These are phyloP conservation scores for Pipistrellus pygmaeus DNA, from an alignment of 2,797 vertebrate genomes.

Conservation along the genomic window DNA sequence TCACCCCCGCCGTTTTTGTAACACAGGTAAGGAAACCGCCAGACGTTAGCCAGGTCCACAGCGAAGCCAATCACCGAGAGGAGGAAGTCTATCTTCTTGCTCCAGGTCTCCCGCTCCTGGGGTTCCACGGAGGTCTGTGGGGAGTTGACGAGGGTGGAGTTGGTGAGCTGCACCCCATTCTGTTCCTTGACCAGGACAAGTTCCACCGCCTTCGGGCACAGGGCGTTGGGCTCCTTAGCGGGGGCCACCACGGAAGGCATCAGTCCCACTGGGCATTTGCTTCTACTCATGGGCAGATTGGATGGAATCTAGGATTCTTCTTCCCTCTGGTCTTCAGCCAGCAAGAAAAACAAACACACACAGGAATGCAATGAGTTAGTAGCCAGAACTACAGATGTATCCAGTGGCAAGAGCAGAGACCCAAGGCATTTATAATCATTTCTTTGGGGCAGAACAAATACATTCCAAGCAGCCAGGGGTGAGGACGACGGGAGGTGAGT, in stretches of 20 bases:
- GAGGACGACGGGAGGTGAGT: background rate
- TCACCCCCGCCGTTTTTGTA: slow-evolving; percentile 96
- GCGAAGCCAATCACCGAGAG: slow-evolving; percentile 95
- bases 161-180: slow-evolving; percentile 94
- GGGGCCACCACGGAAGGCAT: slow-evolving; percentile 90
- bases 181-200: slow-evolving; percentile 94
- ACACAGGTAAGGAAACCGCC: slow-evolving; percentile 96
- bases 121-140: slow-evolving; percentile 85
- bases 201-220: slow-evolving; percentile 93
- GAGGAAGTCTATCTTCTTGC: slow-evolving; percentile 95
- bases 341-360: slow-evolving; percentile 15
- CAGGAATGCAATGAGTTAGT: background rate
- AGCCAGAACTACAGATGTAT: fast-evolving
- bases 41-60: slow-evolving; percentile 95
- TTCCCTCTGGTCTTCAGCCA: background rate
- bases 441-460: background rate
- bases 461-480: background rate
- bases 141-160: slow-evolving; percentile 88
- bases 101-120: slow-evolving; percentile 94
- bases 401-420: fast-evolving
- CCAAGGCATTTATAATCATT: fast-evolving
- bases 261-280: slow-evolving; percentile 85
- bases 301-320: background rate
- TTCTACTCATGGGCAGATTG: slow-evolving; percentile 84
- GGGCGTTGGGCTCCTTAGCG: slow-evolving; percentile 85